Conservation (phyloP, 2,797 vertebrate genomes). For the Argya squamiceps region DNA sequence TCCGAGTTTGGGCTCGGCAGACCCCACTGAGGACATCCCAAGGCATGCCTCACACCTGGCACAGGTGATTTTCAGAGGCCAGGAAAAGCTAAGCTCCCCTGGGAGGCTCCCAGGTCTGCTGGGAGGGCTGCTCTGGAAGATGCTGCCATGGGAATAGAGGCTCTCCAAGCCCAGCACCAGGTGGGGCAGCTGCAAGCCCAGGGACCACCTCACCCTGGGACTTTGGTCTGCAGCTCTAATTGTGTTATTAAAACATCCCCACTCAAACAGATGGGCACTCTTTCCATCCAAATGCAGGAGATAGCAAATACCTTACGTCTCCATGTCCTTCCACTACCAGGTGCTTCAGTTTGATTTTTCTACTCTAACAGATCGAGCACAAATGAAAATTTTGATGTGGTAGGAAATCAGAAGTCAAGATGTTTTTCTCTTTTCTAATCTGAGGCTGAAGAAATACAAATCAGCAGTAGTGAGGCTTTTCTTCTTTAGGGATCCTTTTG, state of each 20-base stretch:
- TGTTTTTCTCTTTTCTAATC: background rate
- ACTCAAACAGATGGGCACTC: background rate
- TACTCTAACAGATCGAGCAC: background rate
- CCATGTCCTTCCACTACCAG: background rate
- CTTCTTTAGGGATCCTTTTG: background rate
- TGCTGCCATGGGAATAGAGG: too few species aligned
- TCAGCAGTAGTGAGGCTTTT: background rate
- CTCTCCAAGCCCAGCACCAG: background rate
- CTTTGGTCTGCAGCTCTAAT: background rate
- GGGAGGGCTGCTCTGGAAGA: rapidly evolving
- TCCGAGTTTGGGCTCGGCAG: rapidly evolving
- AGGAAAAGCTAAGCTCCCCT: rapidly evolving
- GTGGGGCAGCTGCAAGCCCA: background rate
- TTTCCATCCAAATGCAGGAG: background rate
- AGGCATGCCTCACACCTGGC: background rate
- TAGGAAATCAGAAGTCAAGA: background rate
- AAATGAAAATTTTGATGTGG: rapidly evolving
- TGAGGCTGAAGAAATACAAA: background rate
- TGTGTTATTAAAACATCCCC: background rate
- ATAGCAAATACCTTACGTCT: background rate
- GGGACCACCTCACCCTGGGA: background rate
- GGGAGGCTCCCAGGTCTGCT: background rate
- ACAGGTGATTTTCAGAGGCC: background rate
- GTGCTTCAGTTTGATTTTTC: background rate
- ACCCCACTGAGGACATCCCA: background rate